A percentile compares a stretch with the other conserved stretches of the same genome.
Evolutionary conservation across 1,140 invertebrate genomes (phyloP).

Genomic region (Ylistrum balloti): DNA sequence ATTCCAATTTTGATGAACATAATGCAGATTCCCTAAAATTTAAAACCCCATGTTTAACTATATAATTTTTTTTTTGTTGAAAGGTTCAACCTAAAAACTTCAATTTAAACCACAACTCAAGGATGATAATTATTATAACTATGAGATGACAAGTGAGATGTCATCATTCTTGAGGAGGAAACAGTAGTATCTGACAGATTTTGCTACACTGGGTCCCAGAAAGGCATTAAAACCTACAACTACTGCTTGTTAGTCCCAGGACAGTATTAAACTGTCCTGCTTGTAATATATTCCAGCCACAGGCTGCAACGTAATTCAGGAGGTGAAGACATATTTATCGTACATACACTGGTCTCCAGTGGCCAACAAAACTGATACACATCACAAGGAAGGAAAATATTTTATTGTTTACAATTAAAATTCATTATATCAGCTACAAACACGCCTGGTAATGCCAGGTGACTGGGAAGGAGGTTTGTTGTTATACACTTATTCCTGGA

Average conservation of each 20-base stretch:
- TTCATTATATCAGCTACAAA: neutral
- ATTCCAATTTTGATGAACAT: too few species aligned
- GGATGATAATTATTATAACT: too few species aligned
- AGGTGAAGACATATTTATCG: neutral
- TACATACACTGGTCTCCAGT: neutral
- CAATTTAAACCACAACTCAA: too few species aligned
- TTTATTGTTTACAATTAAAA: conserved; percentile 21
- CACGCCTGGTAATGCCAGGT: neutral
- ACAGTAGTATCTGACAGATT: neutral
- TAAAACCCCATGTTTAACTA: too few species aligned
- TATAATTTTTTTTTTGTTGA: too few species aligned
- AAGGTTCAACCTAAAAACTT: too few species aligned
- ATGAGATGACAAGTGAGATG: neutral
- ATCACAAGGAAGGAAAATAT: neutral
- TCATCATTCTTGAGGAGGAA: neutral
- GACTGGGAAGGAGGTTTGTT: neutral
- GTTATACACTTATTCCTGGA: neutral
- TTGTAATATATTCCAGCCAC: neutral
- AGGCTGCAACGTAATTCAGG: neutral
- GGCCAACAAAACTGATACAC: neutral
- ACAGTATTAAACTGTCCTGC: neutral
- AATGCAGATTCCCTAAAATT: too few species aligned
- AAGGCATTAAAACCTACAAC: neutral
- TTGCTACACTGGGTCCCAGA: neutral
- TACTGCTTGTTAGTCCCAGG: neutral